Evolutionary conservation across 2,797 vertebrate genomes (phyloP), one percentile per base, ranked within the genome.

Genomic region (Labroides dimidiatus): DNA sequence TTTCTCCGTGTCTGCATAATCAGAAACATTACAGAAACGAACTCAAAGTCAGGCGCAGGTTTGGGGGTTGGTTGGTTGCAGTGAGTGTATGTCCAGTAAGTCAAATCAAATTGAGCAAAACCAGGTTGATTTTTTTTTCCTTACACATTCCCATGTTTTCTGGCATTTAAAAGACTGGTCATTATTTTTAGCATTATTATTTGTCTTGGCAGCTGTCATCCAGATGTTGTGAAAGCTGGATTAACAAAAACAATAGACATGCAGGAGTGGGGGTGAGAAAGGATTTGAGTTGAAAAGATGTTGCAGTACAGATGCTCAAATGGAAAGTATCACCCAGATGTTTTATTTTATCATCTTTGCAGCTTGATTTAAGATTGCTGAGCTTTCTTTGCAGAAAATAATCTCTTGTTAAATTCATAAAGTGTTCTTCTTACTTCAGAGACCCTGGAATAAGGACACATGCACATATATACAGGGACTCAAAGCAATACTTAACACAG

Each of bases 131-230:
- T 51, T 20, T 30, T 51, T 52, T 51, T 20, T 19, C 45, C 50
- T 20, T 16, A 53, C 20, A 5, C 17, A 33, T 42, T 20, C 62
- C 27, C 15, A 39, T 67, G 24, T 41, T 20, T 78, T 77, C 30
- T 56, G 64, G 45, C 64, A 56, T 80, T 84, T 71, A 16, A 53
- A 48, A 73, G 37, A 30, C 48, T 54, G 16, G 78, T 74, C 39
- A 37, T 4, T 4, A 81, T 81, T 66, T 8, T n/a, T n/a, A n/a
- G n/a, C n/a, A 79, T 74, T 42, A 37, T 4, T 4, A 81, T 81
- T 66, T 8, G 6, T 66, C 74, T 49, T 69, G 72, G 57, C 81
- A 84, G 81, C 83, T 84, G 80, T 86, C 83, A 64, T 60, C 69
- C 67, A 79, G 49, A 70, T 72, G 50, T 77, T 44, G 47, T 77